Percentiles rank a stretch among this genome's conserved stretches.
phyloP scores from a whole-genome alignment of 2,113 vertebrate genomes.

The Symphodus melops region DNA sequence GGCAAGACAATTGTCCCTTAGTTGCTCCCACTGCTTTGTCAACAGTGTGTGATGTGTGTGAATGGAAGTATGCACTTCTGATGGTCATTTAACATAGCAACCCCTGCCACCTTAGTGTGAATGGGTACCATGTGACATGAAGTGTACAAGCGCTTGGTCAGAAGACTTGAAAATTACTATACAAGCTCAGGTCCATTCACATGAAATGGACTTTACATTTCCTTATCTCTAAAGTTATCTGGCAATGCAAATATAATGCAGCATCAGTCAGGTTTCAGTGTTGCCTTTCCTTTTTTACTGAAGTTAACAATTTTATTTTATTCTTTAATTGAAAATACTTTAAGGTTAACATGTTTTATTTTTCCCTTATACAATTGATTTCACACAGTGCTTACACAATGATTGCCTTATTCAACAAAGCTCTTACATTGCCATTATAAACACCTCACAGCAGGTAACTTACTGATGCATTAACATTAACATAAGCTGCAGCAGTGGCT shows the following conservation, averaged over 20 bases:
- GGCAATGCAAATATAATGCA: conserved; percentile 2
- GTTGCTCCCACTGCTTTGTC: too few species aligned
- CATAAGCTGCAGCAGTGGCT: conserved; percentile 23
- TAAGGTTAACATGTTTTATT: not conserved
- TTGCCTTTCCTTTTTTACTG: not conserved
- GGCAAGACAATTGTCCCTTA: too few species aligned
- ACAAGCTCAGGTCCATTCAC: too few species aligned
- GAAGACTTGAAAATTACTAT: too few species aligned
- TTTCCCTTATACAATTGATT: not conserved
- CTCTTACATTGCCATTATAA: conserved; percentile 21
- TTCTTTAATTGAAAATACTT: not conserved
- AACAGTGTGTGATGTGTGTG: too few species aligned
- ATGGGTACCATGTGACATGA: too few species aligned
- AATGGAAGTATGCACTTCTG: too few species aligned
- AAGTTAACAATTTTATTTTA: not conserved
- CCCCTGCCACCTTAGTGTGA: too few species aligned
- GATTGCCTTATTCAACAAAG: conserved; percentile 9
- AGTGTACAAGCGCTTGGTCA: too few species aligned
- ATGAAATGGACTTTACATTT: too few species aligned
- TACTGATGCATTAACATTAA: conserved; percentile 38
- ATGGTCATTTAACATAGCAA: too few species aligned
- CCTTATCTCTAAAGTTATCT: too few species aligned
- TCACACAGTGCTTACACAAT: not conserved
- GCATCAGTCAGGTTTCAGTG: not conserved
- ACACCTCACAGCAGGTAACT: conserved; percentile 19